phyloP scores from a whole-genome alignment of 2,113 vertebrate genomes.

The Pagrus major region DNA sequence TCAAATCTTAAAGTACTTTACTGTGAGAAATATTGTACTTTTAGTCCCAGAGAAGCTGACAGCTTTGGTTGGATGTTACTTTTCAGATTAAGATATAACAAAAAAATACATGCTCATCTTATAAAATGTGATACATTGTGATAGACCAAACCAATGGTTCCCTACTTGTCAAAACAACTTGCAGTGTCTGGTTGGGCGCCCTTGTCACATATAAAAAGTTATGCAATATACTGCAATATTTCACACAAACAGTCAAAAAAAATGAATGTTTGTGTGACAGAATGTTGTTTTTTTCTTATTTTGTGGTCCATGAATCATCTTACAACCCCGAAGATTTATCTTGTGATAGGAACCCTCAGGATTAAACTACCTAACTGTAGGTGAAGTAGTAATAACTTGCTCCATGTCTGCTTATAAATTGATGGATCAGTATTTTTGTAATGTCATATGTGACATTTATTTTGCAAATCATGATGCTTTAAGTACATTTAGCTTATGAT shows the following conservation, averaged over 20 bases:
- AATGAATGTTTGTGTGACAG: background rate
- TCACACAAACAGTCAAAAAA: background rate
- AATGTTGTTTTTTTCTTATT: background rate
- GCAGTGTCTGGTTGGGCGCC: background rate
- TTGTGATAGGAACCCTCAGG: background rate
- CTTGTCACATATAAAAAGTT: background rate
- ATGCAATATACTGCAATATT: background rate
- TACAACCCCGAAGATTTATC: background rate
- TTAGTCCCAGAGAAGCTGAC: background rate
- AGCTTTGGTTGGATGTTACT: background rate
- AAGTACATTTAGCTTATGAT: background rate
- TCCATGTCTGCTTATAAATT: background rate
- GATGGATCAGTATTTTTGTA: no score
- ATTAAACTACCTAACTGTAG: background rate
- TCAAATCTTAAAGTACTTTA: background rate
- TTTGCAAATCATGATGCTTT: background rate
- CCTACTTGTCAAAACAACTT: background rate
- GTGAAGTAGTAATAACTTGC: background rate
- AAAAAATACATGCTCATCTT: background rate
- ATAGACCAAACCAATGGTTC: background rate
- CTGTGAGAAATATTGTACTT: no score
- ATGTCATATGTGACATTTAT: background rate
- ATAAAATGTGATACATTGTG: background rate
- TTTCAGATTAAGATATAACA: background rate
- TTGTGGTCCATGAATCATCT: no score